Evolutionary conservation across 2,797 vertebrate species (phyloP), one percentile per base, ranked within the genome.

Genomic region (Caiman crocodilus): DNA sequence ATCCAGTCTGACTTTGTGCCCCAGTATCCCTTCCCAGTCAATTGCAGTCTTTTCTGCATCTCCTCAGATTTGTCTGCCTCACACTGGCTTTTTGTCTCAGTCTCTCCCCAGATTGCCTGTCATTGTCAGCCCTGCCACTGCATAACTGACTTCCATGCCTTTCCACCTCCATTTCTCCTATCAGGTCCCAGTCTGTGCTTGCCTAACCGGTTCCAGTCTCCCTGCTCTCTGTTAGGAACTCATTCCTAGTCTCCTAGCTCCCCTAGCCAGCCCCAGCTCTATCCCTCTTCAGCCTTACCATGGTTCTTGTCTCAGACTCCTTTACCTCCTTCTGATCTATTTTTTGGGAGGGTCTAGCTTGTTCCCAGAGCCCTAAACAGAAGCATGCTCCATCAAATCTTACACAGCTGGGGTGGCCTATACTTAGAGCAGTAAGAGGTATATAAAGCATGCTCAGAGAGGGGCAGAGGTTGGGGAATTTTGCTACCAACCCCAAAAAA

Each of bases 161-260:
- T 82, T 84, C 82, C 28, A 59, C 6, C 12, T 80, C n/a, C 3
- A 9, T 57, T 87, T 93, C 60, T 91, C 82, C 90, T 26, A 77
- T 59, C 7, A 1, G 17, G 4, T 90, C 56, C 71, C 12, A 0
- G 75, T 88, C 92, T 60, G 42, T 61, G 21, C 35, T 57, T 79
- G 23, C 7, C 75, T 82, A 94, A 65, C 69, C 10, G 25, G 7
- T 55, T 67, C 42, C 25, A 50, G 23, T 64, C 28, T 64, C 2
- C 61, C 67, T 82, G 21, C 83, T 0, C 59, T 86, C 88, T 42
- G 6, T 75, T 91, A 89, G 61, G 2, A 58, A 83, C 28, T 58
- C 58, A 42, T 76, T 21, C 42, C 90, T 67, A 74, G 79, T n/a
- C 74, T 86, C 76, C 35, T 16, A 76, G 32, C 58, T 92, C 3